A percentile compares a stretch with the other conserved stretches of the same genome.
phyloP scores from a whole-genome alignment of 2,113 vertebrate genomes.

The Redunca redunca region DNA sequence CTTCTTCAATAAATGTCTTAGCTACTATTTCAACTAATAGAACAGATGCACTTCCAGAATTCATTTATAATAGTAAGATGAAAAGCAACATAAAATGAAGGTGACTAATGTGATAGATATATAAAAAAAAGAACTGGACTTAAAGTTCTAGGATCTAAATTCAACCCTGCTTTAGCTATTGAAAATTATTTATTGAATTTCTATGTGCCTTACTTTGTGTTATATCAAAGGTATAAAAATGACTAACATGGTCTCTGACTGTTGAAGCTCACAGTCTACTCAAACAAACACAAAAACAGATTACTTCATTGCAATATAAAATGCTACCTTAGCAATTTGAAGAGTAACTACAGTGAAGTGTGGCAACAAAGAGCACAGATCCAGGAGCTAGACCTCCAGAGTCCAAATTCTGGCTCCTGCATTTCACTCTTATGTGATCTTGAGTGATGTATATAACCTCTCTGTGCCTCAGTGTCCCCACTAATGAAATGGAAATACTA shows the following conservation, averaged over 20 bases:
- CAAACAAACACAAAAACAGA: neutral
- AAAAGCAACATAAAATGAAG: slow-evolving; percentile 66
- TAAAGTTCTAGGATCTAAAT: slow-evolving; percentile 30
- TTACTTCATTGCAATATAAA: neutral
- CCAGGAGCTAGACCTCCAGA: neutral
- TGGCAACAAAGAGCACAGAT: neutral
- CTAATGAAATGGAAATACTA: neutral
- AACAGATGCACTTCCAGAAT: slow-evolving; percentile 68
- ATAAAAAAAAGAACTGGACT: neutral
- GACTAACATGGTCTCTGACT: neutral
- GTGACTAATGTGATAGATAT: slow-evolving; percentile 37
- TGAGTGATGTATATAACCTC: neutral
- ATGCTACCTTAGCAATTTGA: neutral
- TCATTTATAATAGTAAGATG: slow-evolving; percentile 66
- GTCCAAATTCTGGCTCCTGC: neutral
- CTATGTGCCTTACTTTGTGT: neutral
- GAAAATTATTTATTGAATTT: slow-evolving; percentile 30
- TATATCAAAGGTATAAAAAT: slow-evolving; percentile 12
- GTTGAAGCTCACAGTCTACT: neutral
- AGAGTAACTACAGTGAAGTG: neutral
- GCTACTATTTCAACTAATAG: slow-evolving; percentile 63
- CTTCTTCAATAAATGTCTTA: slow-evolving; percentile 72
- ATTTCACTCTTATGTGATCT: neutral
- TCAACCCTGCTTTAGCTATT: neutral
- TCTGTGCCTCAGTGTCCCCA: neutral